Conservation (phyloP, 2,888 invertebrate genomes). For the Itoplectis maculator region DNA sequence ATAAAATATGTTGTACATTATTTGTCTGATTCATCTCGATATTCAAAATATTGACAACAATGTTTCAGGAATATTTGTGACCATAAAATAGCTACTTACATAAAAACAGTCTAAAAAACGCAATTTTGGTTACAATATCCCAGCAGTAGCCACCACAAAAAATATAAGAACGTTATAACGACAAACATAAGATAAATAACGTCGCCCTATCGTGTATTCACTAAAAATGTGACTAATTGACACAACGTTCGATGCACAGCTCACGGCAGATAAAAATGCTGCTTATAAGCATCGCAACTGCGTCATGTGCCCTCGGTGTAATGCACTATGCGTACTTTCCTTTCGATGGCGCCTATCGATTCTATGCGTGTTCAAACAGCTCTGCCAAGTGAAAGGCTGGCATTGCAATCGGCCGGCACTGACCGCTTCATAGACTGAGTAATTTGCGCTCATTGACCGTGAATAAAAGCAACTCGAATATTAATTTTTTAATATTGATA, state of each 20-base stretch:
- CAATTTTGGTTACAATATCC: too few species aligned
- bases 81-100: too few species aligned
- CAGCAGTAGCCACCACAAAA: too few species aligned
- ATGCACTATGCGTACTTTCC: conserved; percentile 50
- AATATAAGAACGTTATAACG: background rate
- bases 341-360: conserved; percentile 51
- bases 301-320: conserved; percentile 13
- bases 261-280: conserved; percentile 24
- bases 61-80: too few species aligned
- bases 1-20: too few species aligned
- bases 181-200: background rate
- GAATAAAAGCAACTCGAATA: conserved; percentile 51
- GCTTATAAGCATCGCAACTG: conserved; percentile 27
- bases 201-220: background rate
- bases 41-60: too few species aligned
- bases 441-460: conserved; percentile 49
- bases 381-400: conserved; percentile 54
- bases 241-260: background rate
- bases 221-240: background rate
- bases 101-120: too few species aligned
- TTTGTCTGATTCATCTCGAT: too few species aligned
- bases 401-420: conserved; percentile 39
- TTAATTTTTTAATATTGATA: too few species aligned
- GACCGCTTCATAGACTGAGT: conserved; percentile 38
- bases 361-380: conserved; percentile 44